Percentiles rank a stretch among this genome's conserved stretches.
Conservation (phyloP, 2,113 vertebrate genomes). For the Archocentrus centrarchus region DNA sequence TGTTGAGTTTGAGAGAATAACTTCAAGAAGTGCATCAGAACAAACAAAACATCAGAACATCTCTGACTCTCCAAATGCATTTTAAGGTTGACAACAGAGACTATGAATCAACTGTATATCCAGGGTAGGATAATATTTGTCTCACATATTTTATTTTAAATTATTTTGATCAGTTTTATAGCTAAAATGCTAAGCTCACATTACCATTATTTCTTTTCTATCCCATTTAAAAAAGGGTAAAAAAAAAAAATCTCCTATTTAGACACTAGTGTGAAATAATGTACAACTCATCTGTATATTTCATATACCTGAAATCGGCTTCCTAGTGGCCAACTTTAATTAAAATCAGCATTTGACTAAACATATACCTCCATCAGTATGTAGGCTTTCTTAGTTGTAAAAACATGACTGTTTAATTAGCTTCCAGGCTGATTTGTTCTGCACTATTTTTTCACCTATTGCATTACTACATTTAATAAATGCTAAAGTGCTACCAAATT, state of each 20-base stretch:
- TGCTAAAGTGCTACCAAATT: slow-evolving; percentile 2
- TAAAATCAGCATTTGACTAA: neutral
- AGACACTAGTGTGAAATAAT: neutral
- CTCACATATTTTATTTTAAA: neutral
- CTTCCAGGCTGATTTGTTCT: slow-evolving; percentile 1
- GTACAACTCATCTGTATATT: neutral
- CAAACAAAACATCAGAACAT: neutral
- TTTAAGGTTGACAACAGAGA: neutral
- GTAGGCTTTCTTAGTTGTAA: neutral
- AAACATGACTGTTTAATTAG: slow-evolving; percentile 22
- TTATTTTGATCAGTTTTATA: neutral
- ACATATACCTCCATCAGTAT: neutral
- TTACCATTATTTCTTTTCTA: neutral
- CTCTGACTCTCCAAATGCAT: neutral
- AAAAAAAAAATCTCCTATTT: neutral
- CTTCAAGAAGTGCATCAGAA: neutral
- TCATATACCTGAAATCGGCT: neutral
- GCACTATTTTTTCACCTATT: neutral
- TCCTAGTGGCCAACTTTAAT: neutral
- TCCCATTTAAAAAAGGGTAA: neutral
- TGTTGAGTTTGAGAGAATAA: neutral
- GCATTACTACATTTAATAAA: slow-evolving; percentile 2
- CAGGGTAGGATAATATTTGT: neutral
- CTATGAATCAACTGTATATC: neutral
- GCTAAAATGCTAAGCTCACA: neutral